A percentile compares a stretch with the other conserved stretches of the same genome.
phyloP scores from a whole-genome alignment of 2,888 invertebrate genomes.

The Calameuta pallipes region DNA sequence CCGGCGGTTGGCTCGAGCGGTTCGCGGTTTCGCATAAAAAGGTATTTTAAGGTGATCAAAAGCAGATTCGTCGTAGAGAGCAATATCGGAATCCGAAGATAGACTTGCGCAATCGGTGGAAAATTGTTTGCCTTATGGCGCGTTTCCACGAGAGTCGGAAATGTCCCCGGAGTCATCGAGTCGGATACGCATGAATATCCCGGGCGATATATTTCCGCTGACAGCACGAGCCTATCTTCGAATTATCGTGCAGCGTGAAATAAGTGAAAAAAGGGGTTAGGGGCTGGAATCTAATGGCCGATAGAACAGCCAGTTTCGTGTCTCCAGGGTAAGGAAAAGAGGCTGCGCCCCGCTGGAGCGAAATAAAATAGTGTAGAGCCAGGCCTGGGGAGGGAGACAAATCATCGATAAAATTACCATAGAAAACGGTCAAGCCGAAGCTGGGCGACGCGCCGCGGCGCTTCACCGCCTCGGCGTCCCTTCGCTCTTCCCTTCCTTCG shows the following conservation, averaged over 20 bases:
- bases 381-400: constrained; percentile 25
- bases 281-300: background rate
- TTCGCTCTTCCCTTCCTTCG: background rate
- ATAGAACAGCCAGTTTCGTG: constrained; percentile 1
- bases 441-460: background rate
- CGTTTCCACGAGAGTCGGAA: background rate
- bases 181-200: background rate
- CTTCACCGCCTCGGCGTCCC: background rate
- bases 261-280: background rate
- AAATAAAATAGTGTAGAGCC: background rate
- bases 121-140: background rate
- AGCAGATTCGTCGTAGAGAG: background rate
- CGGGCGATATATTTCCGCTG: background rate
- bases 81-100: background rate
- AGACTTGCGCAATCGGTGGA: background rate
- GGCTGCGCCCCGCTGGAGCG: constrained; percentile 4
- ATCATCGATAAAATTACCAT: constrained; percentile 48
- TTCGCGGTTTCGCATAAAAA: background rate
- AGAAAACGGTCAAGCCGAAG: constrained; percentile 44
- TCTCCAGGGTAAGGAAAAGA: constrained; percentile 3
- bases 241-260: background rate
- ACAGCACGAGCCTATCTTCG: background rate
- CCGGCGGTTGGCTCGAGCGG: background rate
- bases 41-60: background rate
- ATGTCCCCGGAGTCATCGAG: background rate